phyloP scores from a whole-genome alignment of 2,888 invertebrate genomes.

The Camponotus fellah region DNA sequence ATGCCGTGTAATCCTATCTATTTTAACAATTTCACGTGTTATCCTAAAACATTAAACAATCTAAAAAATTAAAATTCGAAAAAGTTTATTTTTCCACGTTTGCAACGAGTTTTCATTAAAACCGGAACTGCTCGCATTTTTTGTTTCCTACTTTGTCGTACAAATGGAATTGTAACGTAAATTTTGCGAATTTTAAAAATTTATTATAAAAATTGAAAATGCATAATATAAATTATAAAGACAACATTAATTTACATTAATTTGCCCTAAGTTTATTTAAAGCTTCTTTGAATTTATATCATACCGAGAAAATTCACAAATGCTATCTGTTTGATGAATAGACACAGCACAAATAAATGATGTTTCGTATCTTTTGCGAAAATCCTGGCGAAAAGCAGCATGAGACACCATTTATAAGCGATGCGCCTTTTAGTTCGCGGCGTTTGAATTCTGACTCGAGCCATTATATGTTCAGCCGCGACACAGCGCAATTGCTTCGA shows the following conservation, averaged over 20 bases:
- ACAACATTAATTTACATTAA: background rate
- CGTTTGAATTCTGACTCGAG: background rate
- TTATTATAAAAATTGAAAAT: background rate
- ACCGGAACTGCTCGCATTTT: conserved; percentile 11
- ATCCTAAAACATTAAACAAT: background rate
- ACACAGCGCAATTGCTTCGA: conserved; percentile 35
- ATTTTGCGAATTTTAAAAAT: background rate
- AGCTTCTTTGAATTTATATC: background rate
- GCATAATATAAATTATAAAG: background rate
- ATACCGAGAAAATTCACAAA: background rate
- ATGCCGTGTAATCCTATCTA: background rate
- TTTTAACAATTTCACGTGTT: conserved; percentile 10
- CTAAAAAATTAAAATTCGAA: background rate
- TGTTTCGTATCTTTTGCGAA: conserved; percentile 1
- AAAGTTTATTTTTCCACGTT: conserved; percentile 26
- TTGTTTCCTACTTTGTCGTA: conserved; percentile 29
- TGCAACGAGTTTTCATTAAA: conserved; percentile 35
- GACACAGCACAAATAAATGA: background rate
- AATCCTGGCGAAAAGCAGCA: background rate
- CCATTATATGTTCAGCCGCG: conserved; percentile 28
- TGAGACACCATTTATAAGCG: conserved; percentile 23
- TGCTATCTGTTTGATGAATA: background rate
- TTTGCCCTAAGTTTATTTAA: background rate
- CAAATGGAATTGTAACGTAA: conserved; percentile 34
- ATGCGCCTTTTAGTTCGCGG: conserved; percentile 9